Conservation (phyloP, 2,888 invertebrate genomes). For the Agapetus fuscipes region DNA sequence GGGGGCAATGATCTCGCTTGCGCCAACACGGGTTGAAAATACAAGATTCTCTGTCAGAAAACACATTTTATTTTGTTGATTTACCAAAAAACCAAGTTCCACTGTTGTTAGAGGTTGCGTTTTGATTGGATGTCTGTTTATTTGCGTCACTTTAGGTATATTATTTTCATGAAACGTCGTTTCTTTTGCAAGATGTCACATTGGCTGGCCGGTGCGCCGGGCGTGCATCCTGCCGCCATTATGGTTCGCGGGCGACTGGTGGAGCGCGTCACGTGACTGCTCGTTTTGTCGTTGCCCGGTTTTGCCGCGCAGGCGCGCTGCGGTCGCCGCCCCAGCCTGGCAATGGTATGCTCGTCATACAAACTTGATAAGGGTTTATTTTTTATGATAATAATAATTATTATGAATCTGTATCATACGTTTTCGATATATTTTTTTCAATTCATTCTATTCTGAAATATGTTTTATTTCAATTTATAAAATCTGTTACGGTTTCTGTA, state of each 20-base stretch:
- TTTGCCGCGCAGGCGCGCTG: constrained; percentile 14
- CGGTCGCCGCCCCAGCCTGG: constrained; percentile 2
- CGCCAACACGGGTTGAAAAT: constrained; percentile 13
- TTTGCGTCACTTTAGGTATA: constrained; percentile 6
- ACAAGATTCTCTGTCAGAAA: constrained; percentile 11
- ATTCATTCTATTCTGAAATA: no score
- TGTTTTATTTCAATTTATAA: no score
- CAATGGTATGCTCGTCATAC: neutral
- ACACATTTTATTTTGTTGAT: constrained; percentile 8
- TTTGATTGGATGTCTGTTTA: neutral
- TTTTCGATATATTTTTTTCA: no score
- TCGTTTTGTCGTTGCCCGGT: constrained; percentile 46
- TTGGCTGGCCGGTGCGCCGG: constrained; percentile 28
- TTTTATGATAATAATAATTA: no score
- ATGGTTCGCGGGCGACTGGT: constrained; percentile 39
- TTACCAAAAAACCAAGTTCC: constrained; percentile 3
- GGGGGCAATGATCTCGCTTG: constrained; percentile 15
- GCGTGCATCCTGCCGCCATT: constrained; percentile 39
- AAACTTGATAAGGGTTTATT: no score
- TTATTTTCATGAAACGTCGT: constrained; percentile 8
- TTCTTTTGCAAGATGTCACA: constrained; percentile 15
- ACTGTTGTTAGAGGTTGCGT: constrained; percentile 1
- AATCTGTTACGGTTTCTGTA: no score
- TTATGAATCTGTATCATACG: no score
- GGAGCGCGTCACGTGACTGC: constrained; percentile 48